Conservation (phyloP, 1,140 invertebrate genomes). For the Centruroides sculpturatus region DNA sequence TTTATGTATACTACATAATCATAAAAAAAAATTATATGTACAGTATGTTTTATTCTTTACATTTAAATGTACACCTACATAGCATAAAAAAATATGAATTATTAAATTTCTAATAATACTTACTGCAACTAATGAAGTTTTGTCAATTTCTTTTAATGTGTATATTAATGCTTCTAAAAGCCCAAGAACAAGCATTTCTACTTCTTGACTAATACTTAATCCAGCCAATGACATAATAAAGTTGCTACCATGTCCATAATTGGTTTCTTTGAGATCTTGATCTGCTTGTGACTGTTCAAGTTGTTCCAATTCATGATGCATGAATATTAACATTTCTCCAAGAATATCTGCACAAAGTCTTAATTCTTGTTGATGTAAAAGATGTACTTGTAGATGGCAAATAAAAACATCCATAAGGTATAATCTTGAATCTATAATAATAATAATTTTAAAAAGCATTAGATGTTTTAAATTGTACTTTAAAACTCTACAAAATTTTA, state of each 20-base stretch:
- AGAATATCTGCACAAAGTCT: conserved; percentile 73
- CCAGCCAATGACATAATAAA: no score
- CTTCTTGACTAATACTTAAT: conserved; percentile 5
- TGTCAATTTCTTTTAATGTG: conserved; percentile 9
- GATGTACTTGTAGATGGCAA: conserved; percentile 58
- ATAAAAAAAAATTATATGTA: no score
- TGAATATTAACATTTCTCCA: conserved; percentile 63
- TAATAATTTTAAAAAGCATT: not conserved
- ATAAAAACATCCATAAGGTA: conserved; percentile 47
- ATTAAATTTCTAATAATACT: not conserved
- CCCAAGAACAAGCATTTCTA: conserved; percentile 12
- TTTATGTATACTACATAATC: no score
- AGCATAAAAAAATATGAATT: no score
- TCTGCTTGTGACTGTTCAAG: not conserved
- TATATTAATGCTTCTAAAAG: conserved; percentile 11
- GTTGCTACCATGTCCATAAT: not conserved
- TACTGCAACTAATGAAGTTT: conserved; percentile 7
- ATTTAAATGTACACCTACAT: no score
- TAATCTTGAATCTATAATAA: conserved; percentile 47
- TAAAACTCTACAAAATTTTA: no score
- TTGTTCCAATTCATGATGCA: conserved; percentile 36
- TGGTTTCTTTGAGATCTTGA: not conserved
- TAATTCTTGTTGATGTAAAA: conserved; percentile 63
- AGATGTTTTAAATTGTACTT: no score
- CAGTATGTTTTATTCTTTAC: no score